Percentiles rank a stretch among this genome's conserved stretches.
Conservation (phyloP, 2,113 vertebrate genomes). For the Fukomys damarensis region DNA sequence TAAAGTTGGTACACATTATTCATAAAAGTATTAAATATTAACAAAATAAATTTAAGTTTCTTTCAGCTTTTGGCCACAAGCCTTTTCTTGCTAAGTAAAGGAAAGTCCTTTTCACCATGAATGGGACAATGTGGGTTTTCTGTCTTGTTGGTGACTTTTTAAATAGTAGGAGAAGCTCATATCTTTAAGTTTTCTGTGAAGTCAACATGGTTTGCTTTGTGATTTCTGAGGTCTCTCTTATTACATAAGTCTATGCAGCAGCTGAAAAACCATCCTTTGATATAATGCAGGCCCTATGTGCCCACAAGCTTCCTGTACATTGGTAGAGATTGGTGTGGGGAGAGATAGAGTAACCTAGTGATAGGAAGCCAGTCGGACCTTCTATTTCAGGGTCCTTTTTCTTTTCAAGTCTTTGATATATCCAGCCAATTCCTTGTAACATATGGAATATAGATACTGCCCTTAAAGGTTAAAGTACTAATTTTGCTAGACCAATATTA, state of each 20-base stretch:
- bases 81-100: background rate
- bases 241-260: conserved; percentile 82
- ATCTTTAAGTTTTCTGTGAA: conserved; percentile 78
- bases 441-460: conserved; percentile 66
- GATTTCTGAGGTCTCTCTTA: conserved; percentile 82
- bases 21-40: background rate
- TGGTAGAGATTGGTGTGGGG: conserved; percentile 62
- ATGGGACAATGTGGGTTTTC: background rate
- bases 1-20: background rate
- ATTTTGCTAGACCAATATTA: conserved; percentile 68
- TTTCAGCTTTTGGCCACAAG: background rate
- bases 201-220: conserved; percentile 80
- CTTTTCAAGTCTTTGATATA: conserved; percentile 71
- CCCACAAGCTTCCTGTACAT: conserved; percentile 65
- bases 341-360: background rate
- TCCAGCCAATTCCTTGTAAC: conserved; percentile 50
- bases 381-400: conserved; percentile 70
- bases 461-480: conserved; percentile 57
- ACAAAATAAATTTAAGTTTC: background rate
- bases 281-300: conserved; percentile 74
- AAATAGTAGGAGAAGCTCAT: conserved; percentile 69
- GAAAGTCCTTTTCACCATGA: background rate
- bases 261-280: conserved; percentile 82
- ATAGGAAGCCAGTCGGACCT: background rate
- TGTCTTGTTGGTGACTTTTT: conserved; percentile 65